Evolutionary conservation across 2,113 vertebrate genomes (phyloP).

Genomic region (Calypte anna): DNA sequence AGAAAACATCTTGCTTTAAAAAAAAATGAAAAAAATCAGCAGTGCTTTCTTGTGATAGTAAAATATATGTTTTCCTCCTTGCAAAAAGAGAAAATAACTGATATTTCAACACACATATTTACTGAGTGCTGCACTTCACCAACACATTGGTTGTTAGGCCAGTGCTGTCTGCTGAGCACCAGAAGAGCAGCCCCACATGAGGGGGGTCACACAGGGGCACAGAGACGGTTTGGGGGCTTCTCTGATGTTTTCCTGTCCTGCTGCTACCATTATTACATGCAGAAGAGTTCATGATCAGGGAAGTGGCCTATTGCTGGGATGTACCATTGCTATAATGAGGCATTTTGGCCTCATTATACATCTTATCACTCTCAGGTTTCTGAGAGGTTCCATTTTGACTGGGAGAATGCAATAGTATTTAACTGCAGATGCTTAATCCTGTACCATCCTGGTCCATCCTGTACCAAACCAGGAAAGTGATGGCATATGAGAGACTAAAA

Average conservation of each 20-base stretch:
- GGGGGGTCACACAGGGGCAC: background rate
- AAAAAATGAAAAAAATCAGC: background rate
- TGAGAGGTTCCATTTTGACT: background rate
- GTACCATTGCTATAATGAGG: background rate
- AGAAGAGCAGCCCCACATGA: background rate
- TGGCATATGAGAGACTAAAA: background rate
- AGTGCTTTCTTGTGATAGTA: background rate
- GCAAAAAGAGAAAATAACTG: background rate
- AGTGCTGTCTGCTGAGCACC: background rate
- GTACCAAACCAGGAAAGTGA: background rate
- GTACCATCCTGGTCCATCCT: background rate
- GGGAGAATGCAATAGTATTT: background rate
- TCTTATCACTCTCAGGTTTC: background rate
- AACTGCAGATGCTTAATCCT: background rate
- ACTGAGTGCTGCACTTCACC: background rate
- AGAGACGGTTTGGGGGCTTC: background rate
- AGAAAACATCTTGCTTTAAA: background rate
- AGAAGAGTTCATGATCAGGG: background rate
- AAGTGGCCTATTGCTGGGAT: background rate
- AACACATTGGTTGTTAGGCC: background rate
- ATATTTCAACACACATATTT: background rate
- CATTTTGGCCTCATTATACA: background rate
- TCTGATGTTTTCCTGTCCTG: background rate
- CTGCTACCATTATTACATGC: background rate
- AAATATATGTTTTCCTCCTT: background rate